Evolutionary conservation across 2,888 invertebrate genomes (phyloP), one percentile per base, ranked within the genome.

Genomic region (Pheosia tremula): DNA sequence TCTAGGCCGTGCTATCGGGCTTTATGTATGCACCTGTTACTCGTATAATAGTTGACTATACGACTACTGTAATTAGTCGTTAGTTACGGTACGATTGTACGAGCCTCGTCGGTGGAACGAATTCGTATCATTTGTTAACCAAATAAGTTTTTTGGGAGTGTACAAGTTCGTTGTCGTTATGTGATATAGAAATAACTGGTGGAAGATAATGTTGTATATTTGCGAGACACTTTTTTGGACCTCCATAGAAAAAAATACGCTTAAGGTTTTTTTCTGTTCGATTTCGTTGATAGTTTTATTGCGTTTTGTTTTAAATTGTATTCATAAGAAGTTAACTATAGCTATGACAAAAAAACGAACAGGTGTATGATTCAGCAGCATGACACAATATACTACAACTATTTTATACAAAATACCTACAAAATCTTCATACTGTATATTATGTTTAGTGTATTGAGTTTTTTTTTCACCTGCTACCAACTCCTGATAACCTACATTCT

Each of bases 1-100:
- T 84, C 81, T 86, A 84, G 87, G 86, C 75, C 86, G 76, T 75
- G 78, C 75, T 81, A 80, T 83, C 78, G 68, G 72, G 74, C 80
- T 72, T 74, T 72, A 68, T 72, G 59, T 49, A 70, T 66, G 73
- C 77, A 81, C 78, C 78, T 81, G 82, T 73, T 62, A 66, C 64
- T 63, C 11, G 24, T 45, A 45, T 36, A 39, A 43, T 45, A 66
- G 62, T 62, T 64, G 63, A 63, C 62, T 57, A 68, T 61, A 61
- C 59, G 57, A 64, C 61, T 66, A 67, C 13, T 57, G 64, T 72
- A 74, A 78, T 78, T 72, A 75, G 69, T 67, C 56, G 64, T 78
- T 77, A 74, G 75, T 65, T 74, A 75, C 75, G 69, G 66, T 58
- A 49, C 38, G 58, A 55, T 63, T 64, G 63, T 67, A 71, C 39